Evolutionary conservation across 2,797 vertebrate species (phyloP), one percentile per base, ranked within the genome.

Genomic region (Argya squamiceps): DNA sequence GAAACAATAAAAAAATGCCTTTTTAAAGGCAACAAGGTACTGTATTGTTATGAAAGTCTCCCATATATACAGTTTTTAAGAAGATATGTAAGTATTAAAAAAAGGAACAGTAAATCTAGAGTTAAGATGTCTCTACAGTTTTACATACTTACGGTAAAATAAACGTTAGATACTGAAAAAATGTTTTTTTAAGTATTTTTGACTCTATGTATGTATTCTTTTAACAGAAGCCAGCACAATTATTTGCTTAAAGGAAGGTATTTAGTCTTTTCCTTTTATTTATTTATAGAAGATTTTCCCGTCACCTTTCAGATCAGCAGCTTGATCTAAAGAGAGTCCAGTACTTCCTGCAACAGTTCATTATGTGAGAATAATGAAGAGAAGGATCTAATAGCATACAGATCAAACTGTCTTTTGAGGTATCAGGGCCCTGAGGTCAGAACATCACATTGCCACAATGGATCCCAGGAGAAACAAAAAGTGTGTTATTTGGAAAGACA

Each of bases 171-270:
- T 34, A 68, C 18, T 37, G 29, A 52, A 88, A 84, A 36, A 46
- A 19, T 0, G 0, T 0, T 0, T 5, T 81, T 65, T 19, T 1
- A 36, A 70, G 36, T 53, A 60, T 30, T 64, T 88, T 53, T 65
- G 10, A 55, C 20, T 55, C 43, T 34, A 37, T 20, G 27, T 4
- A 36, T 36, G 9, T 3, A 8, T 6, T 11, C 7, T 67, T 47
- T 49, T 12, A 49, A 59, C 18, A 83, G 89, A 91, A 80, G 55
- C 3, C 17, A 23, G 2, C 5, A 1, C 14, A 32, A 37, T 46
- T 78, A 75, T 41, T 70, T 60, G 6, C 34, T 68, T 63, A 47
- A 71, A 76, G 17, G 12, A 65, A 62, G 11, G 22, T 39, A 63
- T 52, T 63, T 46, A 5, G 6, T 3, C 15, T 65, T 92, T 59